These are phyloP conservation scores for Brachionus angularis DNA, from an alignment of 1,140 invertebrate species.

Conservation along the genomic window DNA sequence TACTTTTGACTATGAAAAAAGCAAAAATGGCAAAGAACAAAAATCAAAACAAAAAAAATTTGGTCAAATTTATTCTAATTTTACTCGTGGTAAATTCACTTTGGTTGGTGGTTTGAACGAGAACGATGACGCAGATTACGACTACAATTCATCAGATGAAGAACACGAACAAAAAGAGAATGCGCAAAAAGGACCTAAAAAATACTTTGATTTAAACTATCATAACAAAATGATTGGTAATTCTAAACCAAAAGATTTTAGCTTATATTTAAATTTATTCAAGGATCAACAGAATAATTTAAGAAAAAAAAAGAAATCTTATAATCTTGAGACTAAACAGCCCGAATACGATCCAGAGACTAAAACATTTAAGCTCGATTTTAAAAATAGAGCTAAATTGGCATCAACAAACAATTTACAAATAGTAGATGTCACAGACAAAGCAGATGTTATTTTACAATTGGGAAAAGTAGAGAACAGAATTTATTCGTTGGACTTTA, in stretches of 20 bases:
- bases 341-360: slow-evolving; percentile 21
- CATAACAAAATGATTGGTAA: slow-evolving; percentile 17
- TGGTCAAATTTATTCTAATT: slow-evolving; percentile 13
- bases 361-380: slow-evolving; percentile 22
- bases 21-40: too few relatives aligned
- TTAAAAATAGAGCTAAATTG: slow-evolving; percentile 7
- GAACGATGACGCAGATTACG: background rate
- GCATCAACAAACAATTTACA: slow-evolving; percentile 39
- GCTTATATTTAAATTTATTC: background rate
- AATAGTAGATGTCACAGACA: background rate
- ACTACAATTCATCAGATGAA: slow-evolving; percentile 7
- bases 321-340: background rate
- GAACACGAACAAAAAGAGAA: background rate
- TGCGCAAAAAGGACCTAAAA: background rate
- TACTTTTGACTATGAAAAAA: too few relatives aligned
- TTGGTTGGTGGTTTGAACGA: slow-evolving; percentile 9
- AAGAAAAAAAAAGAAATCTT: slow-evolving; percentile 5
- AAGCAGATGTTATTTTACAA: slow-evolving; percentile 12
- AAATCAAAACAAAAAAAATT: slow-evolving; percentile 24
- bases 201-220: slow-evolving; percentile 19
- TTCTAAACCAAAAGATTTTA: slow-evolving; percentile 14
- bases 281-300: slow-evolving; percentile 1
- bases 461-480: slow-evolving; percentile 14
- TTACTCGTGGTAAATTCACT: background rate
- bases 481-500: slow-evolving; percentile 11